Conservation (phyloP, 2,888 invertebrate species). For the Steinernema hermaphroditum region DNA sequence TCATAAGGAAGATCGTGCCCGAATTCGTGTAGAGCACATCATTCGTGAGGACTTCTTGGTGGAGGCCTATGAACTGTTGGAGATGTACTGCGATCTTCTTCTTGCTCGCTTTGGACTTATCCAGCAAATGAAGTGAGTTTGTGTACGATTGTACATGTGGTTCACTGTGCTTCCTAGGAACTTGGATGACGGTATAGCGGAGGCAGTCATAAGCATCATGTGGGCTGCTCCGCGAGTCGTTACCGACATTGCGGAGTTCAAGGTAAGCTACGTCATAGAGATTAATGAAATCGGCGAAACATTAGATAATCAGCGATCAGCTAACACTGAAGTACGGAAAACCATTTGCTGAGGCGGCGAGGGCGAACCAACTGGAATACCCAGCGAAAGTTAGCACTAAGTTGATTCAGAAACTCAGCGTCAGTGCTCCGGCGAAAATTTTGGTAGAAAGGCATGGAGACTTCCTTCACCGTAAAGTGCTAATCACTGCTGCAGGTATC, state of each 20-base stretch:
- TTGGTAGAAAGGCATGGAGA: slow-evolving; percentile 80
- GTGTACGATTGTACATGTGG: no score
- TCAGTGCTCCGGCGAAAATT: slow-evolving; percentile 91
- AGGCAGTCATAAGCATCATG: slow-evolving; percentile 90
- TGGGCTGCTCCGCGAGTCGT: slow-evolving; percentile 91
- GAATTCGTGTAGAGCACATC: slow-evolving; percentile 96
- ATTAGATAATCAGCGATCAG: slow-evolving; percentile 82
- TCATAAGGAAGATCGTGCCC: slow-evolving; percentile 75
- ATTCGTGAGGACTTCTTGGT: slow-evolving; percentile 93
- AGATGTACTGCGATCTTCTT: slow-evolving; percentile 97
- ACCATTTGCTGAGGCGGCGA: slow-evolving; percentile 85
- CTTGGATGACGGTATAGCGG: slow-evolving; percentile 89
- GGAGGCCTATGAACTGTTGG: slow-evolving; percentile 97
- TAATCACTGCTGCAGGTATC: slow-evolving; percentile 68
- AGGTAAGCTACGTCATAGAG: slow-evolving; percentile 45
- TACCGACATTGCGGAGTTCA: slow-evolving; percentile 69
- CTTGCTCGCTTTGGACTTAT: slow-evolving; percentile 93
- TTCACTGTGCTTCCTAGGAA: slow-evolving; percentile 72
- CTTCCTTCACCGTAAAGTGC: neutral
- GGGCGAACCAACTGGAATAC: slow-evolving; percentile 77
- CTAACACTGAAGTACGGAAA: slow-evolving; percentile 89
- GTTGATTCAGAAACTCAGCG: slow-evolving; percentile 85
- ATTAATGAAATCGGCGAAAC: no score
- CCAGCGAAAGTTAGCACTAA: slow-evolving; percentile 62
- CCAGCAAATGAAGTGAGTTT: slow-evolving; percentile 86